Evolutionary conservation across 1,140 invertebrate genomes (phyloP).

Genomic region (Aporrectodea caliginosa): DNA sequence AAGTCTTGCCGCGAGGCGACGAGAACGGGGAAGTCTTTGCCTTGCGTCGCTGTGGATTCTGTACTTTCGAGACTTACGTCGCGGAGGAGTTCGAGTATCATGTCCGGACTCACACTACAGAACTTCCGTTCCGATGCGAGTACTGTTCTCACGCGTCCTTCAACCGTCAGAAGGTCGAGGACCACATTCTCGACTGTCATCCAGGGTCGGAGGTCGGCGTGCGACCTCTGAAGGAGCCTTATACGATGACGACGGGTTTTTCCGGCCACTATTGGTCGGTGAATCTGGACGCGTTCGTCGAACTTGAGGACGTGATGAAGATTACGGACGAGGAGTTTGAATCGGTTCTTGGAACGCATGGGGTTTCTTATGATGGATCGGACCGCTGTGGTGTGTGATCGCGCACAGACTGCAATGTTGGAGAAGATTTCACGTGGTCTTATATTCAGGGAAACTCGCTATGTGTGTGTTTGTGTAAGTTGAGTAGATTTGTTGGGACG

Average conservation of each 20-base stretch:
- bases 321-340: neutral
- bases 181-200: conserved; percentile 53
- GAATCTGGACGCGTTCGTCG: neutral
- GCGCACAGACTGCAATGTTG: no score
- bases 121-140: neutral
- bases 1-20: conserved; percentile 3
- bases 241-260: neutral
- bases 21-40: conserved; percentile 10
- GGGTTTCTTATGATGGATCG: no score
- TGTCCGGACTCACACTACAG: neutral
- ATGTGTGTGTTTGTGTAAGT: no score
- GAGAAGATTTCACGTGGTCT: no score
- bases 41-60: conserved; percentile 19
- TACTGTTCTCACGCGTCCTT: conserved; percentile 17
- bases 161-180: conserved; percentile 7
- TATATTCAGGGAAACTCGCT: no score
- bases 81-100: conserved; percentile 9
- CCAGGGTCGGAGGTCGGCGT: neutral
- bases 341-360: neutral
- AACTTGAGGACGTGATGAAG: neutral
- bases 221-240: neutral
- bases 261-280: neutral
- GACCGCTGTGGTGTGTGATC: no score
- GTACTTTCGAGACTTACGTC: conserved; percentile 9
- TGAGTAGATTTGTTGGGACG: no score